Percentiles rank a stretch among this genome's conserved stretches.
These are phyloP conservation scores for Globodera rostochiensis DNA, from an alignment of 1,140 invertebrate species.

Conservation along the genomic window DNA sequence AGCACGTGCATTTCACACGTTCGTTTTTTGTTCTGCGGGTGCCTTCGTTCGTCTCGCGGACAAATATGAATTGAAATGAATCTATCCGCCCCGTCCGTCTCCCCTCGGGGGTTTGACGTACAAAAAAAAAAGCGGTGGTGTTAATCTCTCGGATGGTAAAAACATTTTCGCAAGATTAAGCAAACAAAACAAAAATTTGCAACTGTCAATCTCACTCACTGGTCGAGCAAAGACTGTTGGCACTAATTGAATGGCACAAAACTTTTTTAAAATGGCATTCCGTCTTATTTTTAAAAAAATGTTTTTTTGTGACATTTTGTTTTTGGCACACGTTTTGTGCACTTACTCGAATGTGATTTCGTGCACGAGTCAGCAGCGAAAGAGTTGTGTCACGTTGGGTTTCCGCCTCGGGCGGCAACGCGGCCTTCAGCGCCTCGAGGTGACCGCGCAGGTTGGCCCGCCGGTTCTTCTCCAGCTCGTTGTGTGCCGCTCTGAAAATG, in stretches of 20 bases:
- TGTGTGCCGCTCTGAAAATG: conserved; percentile 61
- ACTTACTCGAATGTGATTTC: conserved; percentile 61
- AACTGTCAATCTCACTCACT: no score
- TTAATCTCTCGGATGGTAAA: no score
- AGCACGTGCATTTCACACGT: background rate
- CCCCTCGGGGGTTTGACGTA: background rate
- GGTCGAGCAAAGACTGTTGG: background rate
- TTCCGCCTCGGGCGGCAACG: conserved; percentile 59
- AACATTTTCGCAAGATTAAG: no score
- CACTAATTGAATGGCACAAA: no score
- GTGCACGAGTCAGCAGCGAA: conserved; percentile 60
- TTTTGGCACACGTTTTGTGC: background rate
- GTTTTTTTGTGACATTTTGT: background rate
- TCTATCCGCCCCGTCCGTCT: no score
- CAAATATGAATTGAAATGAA: background rate
- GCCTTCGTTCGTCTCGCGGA: background rate
- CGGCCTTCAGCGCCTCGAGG: conserved; percentile 54
- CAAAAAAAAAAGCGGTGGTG: background rate
- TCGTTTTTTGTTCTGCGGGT: background rate
- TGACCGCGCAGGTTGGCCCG: conserved; percentile 60
- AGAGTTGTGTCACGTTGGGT: conserved; percentile 60
- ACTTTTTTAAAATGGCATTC: no score
- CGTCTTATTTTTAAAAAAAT: background rate
- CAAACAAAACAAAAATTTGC: no score
- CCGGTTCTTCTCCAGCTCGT: conserved; percentile 64